Percentiles rank a stretch among this genome's conserved stretches.
Conservation (phyloP, 2,797 vertebrate species). For the Botia kubotai region DNA sequence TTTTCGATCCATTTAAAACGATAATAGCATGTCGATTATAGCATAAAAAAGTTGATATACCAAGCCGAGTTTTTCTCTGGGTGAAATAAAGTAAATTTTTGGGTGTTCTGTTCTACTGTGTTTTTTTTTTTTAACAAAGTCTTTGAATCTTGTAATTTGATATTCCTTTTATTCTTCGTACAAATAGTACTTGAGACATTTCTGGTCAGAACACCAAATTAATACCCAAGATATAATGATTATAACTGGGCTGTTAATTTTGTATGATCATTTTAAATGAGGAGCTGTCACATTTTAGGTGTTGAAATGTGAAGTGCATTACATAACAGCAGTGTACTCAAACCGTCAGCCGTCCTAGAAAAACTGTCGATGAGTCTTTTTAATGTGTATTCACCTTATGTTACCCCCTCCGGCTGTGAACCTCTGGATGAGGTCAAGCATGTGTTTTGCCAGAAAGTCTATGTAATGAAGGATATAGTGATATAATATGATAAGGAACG, state of each 20-base stretch:
- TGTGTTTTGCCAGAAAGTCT: background rate
- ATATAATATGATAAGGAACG: background rate
- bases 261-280: background rate
- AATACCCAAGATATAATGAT: background rate
- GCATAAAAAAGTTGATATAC: too few relatives aligned
- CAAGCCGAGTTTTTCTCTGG: too few relatives aligned
- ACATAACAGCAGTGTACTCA: background rate
- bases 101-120: background rate
- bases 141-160: background rate
- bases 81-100: background rate
- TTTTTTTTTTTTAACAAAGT: background rate
- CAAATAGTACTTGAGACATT: background rate
- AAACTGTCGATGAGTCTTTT: background rate
- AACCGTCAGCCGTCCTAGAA: background rate
- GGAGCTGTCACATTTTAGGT: background rate
- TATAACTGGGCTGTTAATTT: background rate
- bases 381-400: background rate
- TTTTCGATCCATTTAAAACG: too few relatives aligned
- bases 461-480: background rate
- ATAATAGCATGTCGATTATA: too few relatives aligned
- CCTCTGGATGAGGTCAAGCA: slow-evolving; percentile 4
- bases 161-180: background rate
- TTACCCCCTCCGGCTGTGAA: background rate
- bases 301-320: background rate
- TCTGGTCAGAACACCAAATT: background rate